Evolutionary conservation across 1,140 invertebrate species (phyloP), one percentile per base, ranked within the genome.

Genomic region (Drosophila ercepeae): DNA sequence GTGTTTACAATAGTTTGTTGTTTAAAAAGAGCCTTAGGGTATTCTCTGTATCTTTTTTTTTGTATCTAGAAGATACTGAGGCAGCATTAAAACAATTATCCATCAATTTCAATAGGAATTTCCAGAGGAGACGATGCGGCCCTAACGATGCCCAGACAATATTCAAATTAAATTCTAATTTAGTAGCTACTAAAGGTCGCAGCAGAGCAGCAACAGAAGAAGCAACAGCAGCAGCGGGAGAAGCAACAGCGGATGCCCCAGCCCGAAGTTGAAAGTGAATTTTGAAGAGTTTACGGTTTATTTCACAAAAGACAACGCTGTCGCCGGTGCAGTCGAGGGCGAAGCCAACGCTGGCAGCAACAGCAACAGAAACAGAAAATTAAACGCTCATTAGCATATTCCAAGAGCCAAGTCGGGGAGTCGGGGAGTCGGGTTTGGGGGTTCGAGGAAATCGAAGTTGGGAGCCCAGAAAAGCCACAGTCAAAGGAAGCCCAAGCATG

Each of bases 321-420:
- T 32, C 29, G 29, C 29, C 29, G 29, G 29, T 32, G 29, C 55
- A 44, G 45, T 21, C 25, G 19, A 8, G n/a, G 27, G 5, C 32
- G 3, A 36, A 32, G 29, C n/a, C 49, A 46, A 29, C 25, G 39
- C 14, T 32, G 27, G 6, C 34, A 6, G 46, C 34, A 39, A 34
- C 25, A 39, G 53, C 23, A 44, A 16, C 49, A 36, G 32, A 21
- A 34, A 65, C 61, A 52, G 63, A 54, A 71, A 82, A 82, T 82
- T 82, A 83, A 82, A 84, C 59, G 75, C 78, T 84, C 78, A 84
- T 82, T 82, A 82, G 79, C 78, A 82, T 82, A 83, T 78, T 82
- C 57, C 42, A 53, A 76, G 75, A 16, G 39, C 18, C 16, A 32
- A 19, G 23, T 21, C 50, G 7, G 14, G 8, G 9, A 18, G 21